Conservation (phyloP, 2,113 vertebrate genomes). For the Xiphophorus maculatus region DNA sequence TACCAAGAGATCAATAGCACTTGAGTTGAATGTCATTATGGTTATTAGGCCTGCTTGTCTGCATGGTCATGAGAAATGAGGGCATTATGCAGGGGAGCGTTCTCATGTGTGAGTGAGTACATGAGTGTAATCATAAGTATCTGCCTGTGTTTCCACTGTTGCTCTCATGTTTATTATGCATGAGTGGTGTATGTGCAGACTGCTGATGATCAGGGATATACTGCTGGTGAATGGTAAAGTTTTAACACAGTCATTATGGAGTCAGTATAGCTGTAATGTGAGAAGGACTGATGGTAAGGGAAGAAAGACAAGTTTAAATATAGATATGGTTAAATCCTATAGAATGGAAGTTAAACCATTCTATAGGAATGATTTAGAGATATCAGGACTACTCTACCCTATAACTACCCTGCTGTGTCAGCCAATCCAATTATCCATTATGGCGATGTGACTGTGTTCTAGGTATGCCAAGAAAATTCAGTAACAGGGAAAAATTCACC, state of each 20-base stretch:
- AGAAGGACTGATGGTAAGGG: conserved; percentile 33
- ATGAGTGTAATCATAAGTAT: conserved; percentile 43
- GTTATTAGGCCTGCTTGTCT: conserved; percentile 62
- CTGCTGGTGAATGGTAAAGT: conserved; percentile 25
- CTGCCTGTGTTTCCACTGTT: conserved; percentile 32
- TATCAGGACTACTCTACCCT: not conserved
- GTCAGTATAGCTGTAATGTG: conserved; percentile 37
- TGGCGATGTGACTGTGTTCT: not conserved
- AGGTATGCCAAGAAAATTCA: not conserved
- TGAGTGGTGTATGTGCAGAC: conserved; percentile 22
- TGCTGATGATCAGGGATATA: conserved; percentile 17
- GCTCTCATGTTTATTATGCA: conserved; percentile 31
- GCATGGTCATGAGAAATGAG: conserved; percentile 65
- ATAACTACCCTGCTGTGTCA: not conserved
- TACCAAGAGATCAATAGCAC: conserved; percentile 71
- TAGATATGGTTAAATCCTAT: not conserved
- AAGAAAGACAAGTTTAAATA: conserved; percentile 23
- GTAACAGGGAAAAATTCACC: not conserved
- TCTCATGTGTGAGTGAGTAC: conserved; percentile 28
- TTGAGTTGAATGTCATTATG: conserved; percentile 72
- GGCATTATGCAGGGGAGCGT: conserved; percentile 56
- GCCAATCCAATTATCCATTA: not conserved
- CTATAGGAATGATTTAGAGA: not conserved
- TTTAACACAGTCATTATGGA: conserved; percentile 14
- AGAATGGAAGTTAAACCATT: not conserved